Percentiles rank a stretch among this genome's conserved stretches.
These are phyloP conservation scores for Felis chaus DNA, from an alignment of 2,113 vertebrate species.

Conservation along the genomic window DNA sequence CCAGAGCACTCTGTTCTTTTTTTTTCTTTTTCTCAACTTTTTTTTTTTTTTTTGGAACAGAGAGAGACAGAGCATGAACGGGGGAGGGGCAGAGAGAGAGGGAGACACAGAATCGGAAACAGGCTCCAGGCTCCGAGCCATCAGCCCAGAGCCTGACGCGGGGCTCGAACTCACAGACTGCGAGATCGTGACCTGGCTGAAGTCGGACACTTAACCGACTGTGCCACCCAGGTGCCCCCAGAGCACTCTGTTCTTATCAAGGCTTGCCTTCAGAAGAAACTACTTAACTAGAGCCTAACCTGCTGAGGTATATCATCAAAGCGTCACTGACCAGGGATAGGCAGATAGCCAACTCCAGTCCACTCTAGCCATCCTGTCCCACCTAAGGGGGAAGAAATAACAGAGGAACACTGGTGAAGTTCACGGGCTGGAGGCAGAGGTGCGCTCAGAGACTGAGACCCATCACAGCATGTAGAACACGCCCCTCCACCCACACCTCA, in stretches of 20 bases:
- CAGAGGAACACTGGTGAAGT: neutral
- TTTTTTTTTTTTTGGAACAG: too few species aligned
- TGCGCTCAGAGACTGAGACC: neutral
- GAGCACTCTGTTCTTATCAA: neutral
- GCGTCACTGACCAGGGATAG: neutral
- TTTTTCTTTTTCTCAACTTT: too few species aligned
- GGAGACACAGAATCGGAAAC: too few species aligned
- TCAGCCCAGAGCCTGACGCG: too few species aligned
- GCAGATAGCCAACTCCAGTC: neutral
- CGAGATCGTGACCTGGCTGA: too few species aligned
- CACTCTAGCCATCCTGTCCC: neutral
- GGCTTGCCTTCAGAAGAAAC: neutral
- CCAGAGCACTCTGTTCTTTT: neutral
- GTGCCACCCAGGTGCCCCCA: too few species aligned
- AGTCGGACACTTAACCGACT: too few species aligned
- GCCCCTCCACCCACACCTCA: neutral
- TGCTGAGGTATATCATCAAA: neutral
- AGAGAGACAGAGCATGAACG: too few species aligned
- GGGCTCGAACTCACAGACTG: too few species aligned
- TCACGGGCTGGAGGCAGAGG: neutral
- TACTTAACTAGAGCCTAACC: neutral
- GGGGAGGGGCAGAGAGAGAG: too few species aligned
- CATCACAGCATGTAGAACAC: neutral
- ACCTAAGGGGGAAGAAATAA: neutral
- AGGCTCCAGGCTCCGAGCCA: too few species aligned